Evolutionary conservation across 64 coral and sea anemone species (phyloP), one percentile per base, ranked within the genome.

Genomic region (Pocillopora damicornis): DNA sequence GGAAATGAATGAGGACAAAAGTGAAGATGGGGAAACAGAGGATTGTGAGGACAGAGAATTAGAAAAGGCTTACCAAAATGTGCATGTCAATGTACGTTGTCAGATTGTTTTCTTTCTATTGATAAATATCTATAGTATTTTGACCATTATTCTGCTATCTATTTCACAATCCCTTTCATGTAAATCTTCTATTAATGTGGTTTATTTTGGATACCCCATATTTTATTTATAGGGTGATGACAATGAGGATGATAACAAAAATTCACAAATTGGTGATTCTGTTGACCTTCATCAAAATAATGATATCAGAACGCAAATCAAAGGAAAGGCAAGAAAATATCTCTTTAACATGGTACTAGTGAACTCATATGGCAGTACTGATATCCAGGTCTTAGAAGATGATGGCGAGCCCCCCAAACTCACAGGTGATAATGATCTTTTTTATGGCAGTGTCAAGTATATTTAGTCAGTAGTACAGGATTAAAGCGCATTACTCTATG

Each of bases 321-420:
- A 59, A 9, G 83, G 84, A 68, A 99, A 95, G 74, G 76, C 56
- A 63, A 63, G 35, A n/a, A 81, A 81, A 9, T 74, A n/a, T 61
- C 61, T 99, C 26, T 99, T 99, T 61, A 90, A 76, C 30, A 87
- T 99, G 78, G 88, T 88, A 14, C 84, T 95, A 6, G 97, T 99
- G 25, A 99, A 99, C 56, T 92, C 86, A 17, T 99, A 93, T 63
- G 97, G 97, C 13, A 99, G 93, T 30, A 87, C 83, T 79, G 97
- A 99, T 85, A 89, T 99, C 10, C 93, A 99, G 6, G 63, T 88
- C 17, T 34, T 99, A 73, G 37, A 88, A 63, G 88, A 99, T 71
- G 89, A 92, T 91, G 88, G 80, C 20, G 91, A 99, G 59, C 37
- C 91, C 20, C 93, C 95, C 9, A 81, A 81, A 80, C 74, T 99